A percentile compares a stretch with the other conserved stretches of the same genome.
These are phyloP conservation scores for Mylabris sibirica DNA, from an alignment of 2,888 invertebrate species.

Conservation along the genomic window DNA sequence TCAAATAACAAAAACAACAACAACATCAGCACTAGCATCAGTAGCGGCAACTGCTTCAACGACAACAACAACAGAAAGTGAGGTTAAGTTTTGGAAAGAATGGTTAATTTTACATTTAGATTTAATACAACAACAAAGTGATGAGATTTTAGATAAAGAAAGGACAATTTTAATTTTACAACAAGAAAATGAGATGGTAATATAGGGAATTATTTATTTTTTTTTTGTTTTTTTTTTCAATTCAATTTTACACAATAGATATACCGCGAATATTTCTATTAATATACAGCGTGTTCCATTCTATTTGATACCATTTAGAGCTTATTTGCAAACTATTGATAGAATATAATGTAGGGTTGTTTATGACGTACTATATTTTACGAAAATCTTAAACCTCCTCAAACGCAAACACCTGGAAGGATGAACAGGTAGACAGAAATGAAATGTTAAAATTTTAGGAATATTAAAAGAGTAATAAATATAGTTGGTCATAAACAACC, in stretches of 20 bases:
- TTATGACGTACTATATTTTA: too few species aligned
- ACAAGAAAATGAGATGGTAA: constrained; percentile 82
- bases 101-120: constrained; percentile 84
- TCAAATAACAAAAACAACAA: constrained; percentile 1
- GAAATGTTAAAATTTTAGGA: too few species aligned
- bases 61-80: constrained; percentile 59
- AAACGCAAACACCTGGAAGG: too few species aligned
- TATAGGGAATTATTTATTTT: constrained; percentile 42
- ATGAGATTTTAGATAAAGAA: constrained; percentile 81
- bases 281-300: too few species aligned
- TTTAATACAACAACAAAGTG: constrained; percentile 89
- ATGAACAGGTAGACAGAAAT: too few species aligned
- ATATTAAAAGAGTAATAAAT: too few species aligned
- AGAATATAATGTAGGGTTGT: too few species aligned
- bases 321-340: too few species aligned
- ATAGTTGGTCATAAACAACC: too few species aligned
- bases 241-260: background rate
- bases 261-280: background rate
- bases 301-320: too few species aligned
- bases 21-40: constrained; percentile 13
- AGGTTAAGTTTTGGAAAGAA: constrained; percentile 78
- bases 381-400: too few species aligned
- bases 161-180: constrained; percentile 75
- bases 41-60: constrained; percentile 19
- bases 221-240: background rate